These are phyloP conservation scores for Himalopsyche tibetana DNA, from an alignment of 2,888 invertebrate genomes.

Conservation along the genomic window DNA sequence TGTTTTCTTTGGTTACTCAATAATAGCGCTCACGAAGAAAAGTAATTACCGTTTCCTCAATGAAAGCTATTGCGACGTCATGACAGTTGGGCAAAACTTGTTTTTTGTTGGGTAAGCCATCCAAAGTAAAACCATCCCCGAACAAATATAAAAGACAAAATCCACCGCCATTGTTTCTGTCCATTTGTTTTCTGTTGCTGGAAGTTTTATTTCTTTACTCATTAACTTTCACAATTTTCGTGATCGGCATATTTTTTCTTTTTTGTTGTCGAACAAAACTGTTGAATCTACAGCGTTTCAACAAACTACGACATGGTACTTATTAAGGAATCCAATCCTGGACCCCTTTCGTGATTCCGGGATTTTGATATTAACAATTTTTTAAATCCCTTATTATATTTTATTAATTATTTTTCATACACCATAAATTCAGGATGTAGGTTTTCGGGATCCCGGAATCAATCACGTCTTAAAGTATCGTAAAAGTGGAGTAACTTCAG, in stretches of 20 bases:
- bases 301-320: no score
- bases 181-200: neutral
- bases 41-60: constrained; percentile 22
- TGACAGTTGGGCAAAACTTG: constrained; percentile 1
- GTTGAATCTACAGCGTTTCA: no score
- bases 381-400: no score
- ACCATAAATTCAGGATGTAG: no score
- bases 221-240: neutral
- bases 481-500: no score
- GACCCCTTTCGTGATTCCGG: no score
- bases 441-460: no score
- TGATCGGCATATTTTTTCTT: neutral
- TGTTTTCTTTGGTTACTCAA: neutral
- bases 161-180: neutral
- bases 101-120: neutral
- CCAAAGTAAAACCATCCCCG: neutral
- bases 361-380: no score
- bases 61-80: constrained; percentile 5
- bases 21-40: neutral
- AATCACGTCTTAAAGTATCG: no score
- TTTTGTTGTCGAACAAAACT: no score
- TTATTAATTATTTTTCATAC: no score
- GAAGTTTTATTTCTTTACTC: neutral
- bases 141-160: constrained; percentile 31
- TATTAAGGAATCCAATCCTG: no score